These are phyloP conservation scores for Acromyrmex heyeri DNA, from an alignment of 1,140 invertebrate genomes.

Conservation along the genomic window DNA sequence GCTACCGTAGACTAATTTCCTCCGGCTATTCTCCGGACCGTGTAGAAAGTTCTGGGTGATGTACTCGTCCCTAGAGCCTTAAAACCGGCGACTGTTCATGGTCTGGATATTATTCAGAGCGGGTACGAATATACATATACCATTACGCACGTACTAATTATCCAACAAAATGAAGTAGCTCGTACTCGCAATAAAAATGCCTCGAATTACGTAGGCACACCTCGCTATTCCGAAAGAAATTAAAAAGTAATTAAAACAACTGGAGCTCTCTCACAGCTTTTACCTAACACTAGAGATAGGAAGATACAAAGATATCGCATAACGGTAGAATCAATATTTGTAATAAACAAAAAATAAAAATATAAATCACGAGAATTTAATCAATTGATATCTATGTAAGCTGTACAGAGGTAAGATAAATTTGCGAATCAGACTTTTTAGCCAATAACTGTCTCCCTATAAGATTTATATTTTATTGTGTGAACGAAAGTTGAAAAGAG, in stretches of 20 bases:
- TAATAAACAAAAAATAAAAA: conserved; percentile 42
- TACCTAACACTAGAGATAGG: conserved; percentile 5
- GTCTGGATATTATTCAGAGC: conserved; percentile 71
- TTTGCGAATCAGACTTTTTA: background rate
- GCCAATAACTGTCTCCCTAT: background rate
- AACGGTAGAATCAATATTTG: conserved; percentile 47
- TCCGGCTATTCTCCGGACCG: conserved; percentile 58
- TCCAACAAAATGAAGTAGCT: conserved; percentile 64
- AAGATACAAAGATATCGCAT: conserved; percentile 38
- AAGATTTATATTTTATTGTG: background rate
- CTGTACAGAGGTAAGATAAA: background rate
- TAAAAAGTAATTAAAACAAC: conserved; percentile 84
- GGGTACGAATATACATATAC: conserved; percentile 63
- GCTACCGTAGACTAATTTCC: conserved; percentile 81
- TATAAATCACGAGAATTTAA: conserved; percentile 54
- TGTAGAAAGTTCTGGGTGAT: conserved; percentile 79
- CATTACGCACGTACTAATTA: conserved; percentile 66
- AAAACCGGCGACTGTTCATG: conserved; percentile 70
- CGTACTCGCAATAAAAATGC: conserved; percentile 74
- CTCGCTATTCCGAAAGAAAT: conserved; percentile 81
- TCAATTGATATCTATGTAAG: background rate
- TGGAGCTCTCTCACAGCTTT: conserved; percentile 31
- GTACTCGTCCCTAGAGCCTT: conserved; percentile 78
- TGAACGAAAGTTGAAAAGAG: background rate
- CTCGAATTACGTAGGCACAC: conserved; percentile 79